Base-by-base conservation (phyloP, 2,113 vertebrate species). In the Oreocharis arfaki region DNA sequence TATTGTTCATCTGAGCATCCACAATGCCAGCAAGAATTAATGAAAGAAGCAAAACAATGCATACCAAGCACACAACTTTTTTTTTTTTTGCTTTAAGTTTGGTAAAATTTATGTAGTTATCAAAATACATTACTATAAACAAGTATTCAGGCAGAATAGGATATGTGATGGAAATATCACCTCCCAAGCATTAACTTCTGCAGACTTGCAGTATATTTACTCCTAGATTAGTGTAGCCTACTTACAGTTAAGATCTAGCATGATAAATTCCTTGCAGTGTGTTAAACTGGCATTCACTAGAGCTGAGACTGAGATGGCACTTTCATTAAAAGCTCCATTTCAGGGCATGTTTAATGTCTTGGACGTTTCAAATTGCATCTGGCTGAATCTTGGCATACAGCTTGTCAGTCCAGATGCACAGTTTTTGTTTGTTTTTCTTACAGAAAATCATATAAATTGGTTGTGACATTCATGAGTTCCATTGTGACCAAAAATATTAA, bases 21-120 rank as follows among this genome's bases (percentile, higher is more conserved):
- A 97, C 97, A 98, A 98, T 98, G 98, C 99, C 99, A 99, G 98
- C 97, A 98, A 97, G 98, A 99, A 99, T 99, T 99, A 99, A 99
- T 99, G 99, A 99, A 99, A 98, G 99, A 98, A 98, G 98, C 98
- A 98, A 98, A 99, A 99, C 98, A 99, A 99, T 98, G 98, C 98
- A 99, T 98, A 98, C 98, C 98, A 99, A 99, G 84, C 87, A 91
- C 93, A 89, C 94, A 84, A 97, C 91, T 95, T 92, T 80, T 41
- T 32, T 30, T 57, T 24, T 63, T 87, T 69, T 49, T 50, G 79
- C 13, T 60, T 57, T 10, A 98, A 98, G 97, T 98, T 98, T 97
- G 52, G 63, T 86, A 69, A 95, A 95, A 95, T 95, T 61, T 93
- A 74, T 87, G 93, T 92, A 69, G 74, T 75, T 85, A 96, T 73